Evolutionary conservation across 2,888 invertebrate genomes (phyloP).

Genomic region (Lypha dubia): DNA sequence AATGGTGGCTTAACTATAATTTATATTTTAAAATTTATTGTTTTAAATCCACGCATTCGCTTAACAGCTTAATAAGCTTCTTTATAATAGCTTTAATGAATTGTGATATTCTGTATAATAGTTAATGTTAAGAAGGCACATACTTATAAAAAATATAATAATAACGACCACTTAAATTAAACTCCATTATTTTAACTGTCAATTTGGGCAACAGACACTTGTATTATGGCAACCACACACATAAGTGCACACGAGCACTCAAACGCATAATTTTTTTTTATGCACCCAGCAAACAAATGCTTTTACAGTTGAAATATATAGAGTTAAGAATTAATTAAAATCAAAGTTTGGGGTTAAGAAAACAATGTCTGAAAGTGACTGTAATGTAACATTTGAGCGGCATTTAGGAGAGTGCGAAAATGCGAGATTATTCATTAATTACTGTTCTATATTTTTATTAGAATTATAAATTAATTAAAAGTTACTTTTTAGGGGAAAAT

Average conservation of each 20-base stretch:
- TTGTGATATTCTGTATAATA: neutral
- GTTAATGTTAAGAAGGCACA: constrained; percentile 7
- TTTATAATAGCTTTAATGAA: neutral
- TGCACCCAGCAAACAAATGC: neutral
- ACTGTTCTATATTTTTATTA: too few relatives aligned
- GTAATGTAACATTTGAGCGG: too few relatives aligned
- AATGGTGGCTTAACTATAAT: too few relatives aligned
- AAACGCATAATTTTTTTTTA: neutral
- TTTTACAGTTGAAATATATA: neutral
- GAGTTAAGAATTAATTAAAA: too few relatives aligned
- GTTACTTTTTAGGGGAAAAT: too few relatives aligned
- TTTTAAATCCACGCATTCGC: neutral
- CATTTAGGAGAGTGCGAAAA: too few relatives aligned
- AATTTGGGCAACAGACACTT: constrained; percentile 54
- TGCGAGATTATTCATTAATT: too few relatives aligned
- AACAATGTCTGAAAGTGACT: too few relatives aligned
- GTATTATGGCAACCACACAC: constrained; percentile 32
- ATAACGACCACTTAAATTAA: constrained; percentile 61
- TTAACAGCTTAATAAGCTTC: constrained; percentile 12
- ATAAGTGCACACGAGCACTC: neutral
- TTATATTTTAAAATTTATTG: too few relatives aligned
- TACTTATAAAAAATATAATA: constrained; percentile 50
- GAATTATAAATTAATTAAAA: too few relatives aligned
- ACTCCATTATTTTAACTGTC: constrained; percentile 68
- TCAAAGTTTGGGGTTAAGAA: too few relatives aligned